Conservation (phyloP, 2,113 vertebrate genomes). For the Pelvicachromis taeniatus region DNA sequence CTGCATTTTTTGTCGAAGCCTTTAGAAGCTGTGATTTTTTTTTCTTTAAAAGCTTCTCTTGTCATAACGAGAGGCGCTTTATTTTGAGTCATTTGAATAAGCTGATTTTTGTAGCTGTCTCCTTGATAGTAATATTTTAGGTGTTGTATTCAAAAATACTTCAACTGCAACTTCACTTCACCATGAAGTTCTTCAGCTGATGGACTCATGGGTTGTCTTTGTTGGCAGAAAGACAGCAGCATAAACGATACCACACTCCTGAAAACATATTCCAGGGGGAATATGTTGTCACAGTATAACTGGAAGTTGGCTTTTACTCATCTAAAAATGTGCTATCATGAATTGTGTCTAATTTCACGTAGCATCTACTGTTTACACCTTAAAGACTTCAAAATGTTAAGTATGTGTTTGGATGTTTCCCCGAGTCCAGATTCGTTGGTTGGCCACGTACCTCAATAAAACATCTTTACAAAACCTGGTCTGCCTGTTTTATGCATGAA, state of each 20-base stretch:
- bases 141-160: not conserved
- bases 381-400: constrained; percentile 7
- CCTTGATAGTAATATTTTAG: not conserved
- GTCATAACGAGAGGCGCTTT: constrained; percentile 21
- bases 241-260: not conserved
- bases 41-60: not conserved
- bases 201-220: not conserved
- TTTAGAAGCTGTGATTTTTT: not conserved
- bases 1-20: not conserved
- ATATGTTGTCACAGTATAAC: not conserved
- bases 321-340: not conserved
- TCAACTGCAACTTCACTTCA: not conserved
- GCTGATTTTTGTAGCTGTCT: not conserved
- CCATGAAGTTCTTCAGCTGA: not conserved
- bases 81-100: not conserved
- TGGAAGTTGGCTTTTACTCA: constrained; percentile 10
- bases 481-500: not conserved
- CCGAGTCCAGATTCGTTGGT: not conserved
- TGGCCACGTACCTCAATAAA: constrained; percentile 58
- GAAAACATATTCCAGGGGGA: not conserved
- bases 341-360: not conserved
- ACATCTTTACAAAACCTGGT: constrained; percentile 20
- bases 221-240: not conserved
- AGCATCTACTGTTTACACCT: constrained; percentile 21
- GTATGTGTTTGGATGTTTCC: constrained; percentile 29